Base-by-base conservation (phyloP, 2,113 vertebrate genomes). In the Ancistrus triradiatus region DNA sequence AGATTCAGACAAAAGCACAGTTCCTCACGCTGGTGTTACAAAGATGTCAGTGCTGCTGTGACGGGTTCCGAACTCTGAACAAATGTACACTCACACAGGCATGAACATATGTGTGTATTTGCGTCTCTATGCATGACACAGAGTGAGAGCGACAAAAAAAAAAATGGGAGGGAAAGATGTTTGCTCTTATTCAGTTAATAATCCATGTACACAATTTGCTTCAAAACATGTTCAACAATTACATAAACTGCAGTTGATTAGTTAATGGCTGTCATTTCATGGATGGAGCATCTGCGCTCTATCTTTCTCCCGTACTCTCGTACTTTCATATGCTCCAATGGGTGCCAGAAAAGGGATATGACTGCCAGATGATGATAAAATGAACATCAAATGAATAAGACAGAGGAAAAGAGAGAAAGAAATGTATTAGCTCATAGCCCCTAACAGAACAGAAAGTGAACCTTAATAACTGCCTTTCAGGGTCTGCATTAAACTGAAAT, bases 171-270 rank as follows among this genome's bases (percentile, higher is more conserved):
- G 18, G 31, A 51, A 35, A 50, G 57, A 63, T 17, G 55, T 75
- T 76, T 69, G 56, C 77, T 77, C 73, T 71, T 65, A 63, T 74
- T 68, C 60, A 70, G 76, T 78, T 75, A 57, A 73, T 78, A 76
- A 60, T 56, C 69, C 76, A 77, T 80, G 72, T 75, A 78, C 78
- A 74, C 63, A 68, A 67, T 75, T 75, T 76, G 64, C 68, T 74
- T 58, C 64, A 46, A 78, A 66, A 74, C 69, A 73, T 49, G 74
- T 75, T 72, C 60, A 69, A 68, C 25, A 69, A 66, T 74, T 69
- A 68, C 59, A 63, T 72, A 72, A 69, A 77, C 62, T 66, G 68
- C 48, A 59, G 66, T 64, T 77, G 75, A 72, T 76, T 70, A 70
- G 70, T 73, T 73, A 73, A 71, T 74, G 68, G 60, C 63, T 68